Percentiles rank a stretch among this genome's conserved stretches.
Evolutionary conservation across 2,113 vertebrate species (phyloP).

Genomic region (Cebidichthys violaceus): DNA sequence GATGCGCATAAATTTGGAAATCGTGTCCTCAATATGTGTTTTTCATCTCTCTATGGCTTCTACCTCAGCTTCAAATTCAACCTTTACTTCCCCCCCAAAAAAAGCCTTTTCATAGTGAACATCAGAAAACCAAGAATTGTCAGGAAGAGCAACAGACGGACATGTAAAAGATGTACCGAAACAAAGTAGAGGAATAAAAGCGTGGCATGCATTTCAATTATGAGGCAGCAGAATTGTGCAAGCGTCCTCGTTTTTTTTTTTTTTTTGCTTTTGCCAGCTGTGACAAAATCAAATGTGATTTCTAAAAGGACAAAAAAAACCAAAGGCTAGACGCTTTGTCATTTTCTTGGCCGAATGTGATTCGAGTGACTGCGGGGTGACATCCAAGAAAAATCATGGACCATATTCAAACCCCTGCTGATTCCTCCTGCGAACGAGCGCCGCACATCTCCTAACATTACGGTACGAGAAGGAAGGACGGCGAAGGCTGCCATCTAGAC

Average conservation of each 20-base stretch:
- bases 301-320: neutral
- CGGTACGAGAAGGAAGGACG: slow-evolving; percentile 17
- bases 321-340: neutral
- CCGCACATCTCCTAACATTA: neutral
- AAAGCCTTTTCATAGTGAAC: neutral
- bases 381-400: slow-evolving; percentile 55
- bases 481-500: slow-evolving; percentile 1
- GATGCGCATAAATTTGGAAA: neutral
- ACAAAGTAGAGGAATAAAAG: neutral
- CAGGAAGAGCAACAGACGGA: neutral
- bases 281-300: slow-evolving; percentile 17
- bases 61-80: neutral
- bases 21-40: neutral
- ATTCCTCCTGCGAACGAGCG: neutral
- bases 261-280: slow-evolving; percentile 7
- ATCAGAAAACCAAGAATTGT: neutral
- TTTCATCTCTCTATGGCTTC: neutral
- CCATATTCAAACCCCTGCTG: slow-evolving; percentile 26
- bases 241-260: too few relatives aligned
- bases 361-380: slow-evolving; percentile 40
- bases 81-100: neutral
- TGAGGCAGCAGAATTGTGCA: neutral
- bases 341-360: neutral
- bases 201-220: neutral
- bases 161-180: neutral